Evolutionary conservation across 2,888 invertebrate species (phyloP).

Genomic region (Xestia rhomboidea): DNA sequence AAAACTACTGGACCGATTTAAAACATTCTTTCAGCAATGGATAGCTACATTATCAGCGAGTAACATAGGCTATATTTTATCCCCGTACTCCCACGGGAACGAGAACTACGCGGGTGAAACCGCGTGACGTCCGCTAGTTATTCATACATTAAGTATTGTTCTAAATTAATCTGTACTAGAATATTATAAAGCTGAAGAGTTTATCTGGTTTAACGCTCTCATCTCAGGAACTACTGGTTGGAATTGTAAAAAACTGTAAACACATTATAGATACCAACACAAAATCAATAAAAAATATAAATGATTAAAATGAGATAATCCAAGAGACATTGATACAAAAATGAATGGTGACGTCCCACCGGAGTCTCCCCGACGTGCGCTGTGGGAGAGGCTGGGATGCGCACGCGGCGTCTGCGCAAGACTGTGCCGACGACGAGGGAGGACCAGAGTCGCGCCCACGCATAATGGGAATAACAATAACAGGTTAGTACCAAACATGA

Average conservation of each 20-base stretch:
- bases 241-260: background rate
- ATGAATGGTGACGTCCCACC: slow-evolving; percentile 75
- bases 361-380: slow-evolving; percentile 67
- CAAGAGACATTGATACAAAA: background rate
- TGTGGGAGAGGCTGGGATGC: slow-evolving; percentile 82
- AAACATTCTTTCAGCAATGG: too few relatives aligned
- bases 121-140: too few relatives aligned
- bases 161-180: background rate
- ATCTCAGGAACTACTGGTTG: too few relatives aligned
- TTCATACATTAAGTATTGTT: background rate
- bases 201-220: too few relatives aligned
- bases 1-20: too few relatives aligned
- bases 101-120: too few relatives aligned
- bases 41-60: too few relatives aligned
- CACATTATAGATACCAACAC: background rate
- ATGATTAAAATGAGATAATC: background rate
- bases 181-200: too few relatives aligned
- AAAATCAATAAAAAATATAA: background rate
- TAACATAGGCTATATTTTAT: too few relatives aligned
- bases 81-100: too few relatives aligned
- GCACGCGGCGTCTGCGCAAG: slow-evolving; percentile 77
- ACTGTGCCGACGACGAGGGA: slow-evolving; percentile 73
- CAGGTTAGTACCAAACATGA: slow-evolving; percentile 67
- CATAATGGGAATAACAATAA: slow-evolving; percentile 72
- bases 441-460: slow-evolving; percentile 79